Percentiles rank a stretch among this genome's conserved stretches.
Evolutionary conservation across 2,113 vertebrate species (phyloP).

Genomic region (Guaruba guarouba): DNA sequence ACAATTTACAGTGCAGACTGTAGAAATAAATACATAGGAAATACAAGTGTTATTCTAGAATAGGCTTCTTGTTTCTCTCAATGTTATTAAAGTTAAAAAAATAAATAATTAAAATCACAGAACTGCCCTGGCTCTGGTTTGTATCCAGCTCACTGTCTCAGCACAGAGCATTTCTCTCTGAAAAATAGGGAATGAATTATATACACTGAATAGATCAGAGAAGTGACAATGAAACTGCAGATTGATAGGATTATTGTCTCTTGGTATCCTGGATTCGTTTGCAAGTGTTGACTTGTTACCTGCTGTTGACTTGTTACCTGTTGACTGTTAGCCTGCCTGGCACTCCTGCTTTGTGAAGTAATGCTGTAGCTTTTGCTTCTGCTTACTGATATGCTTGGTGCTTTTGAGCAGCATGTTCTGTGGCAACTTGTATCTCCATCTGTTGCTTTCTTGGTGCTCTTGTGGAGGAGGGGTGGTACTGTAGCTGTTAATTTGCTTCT

Average conservation of each 20-base stretch:
- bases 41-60: neutral
- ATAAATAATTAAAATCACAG: neutral
- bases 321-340: neutral
- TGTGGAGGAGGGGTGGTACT: neutral
- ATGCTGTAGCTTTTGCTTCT: neutral
- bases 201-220: neutral
- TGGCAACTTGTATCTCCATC: neutral
- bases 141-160: neutral
- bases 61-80: neutral
- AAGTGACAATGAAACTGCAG: neutral
- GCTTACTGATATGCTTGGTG: neutral
- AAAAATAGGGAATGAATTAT: neutral
- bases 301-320: neutral
- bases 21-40: neutral
- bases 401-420: neutral
- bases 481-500: neutral
- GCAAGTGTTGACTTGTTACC: neutral
- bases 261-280: neutral
- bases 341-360: neutral
- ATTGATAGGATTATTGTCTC: neutral
- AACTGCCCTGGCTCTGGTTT: neutral
- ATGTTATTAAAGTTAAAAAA: neutral
- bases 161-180: neutral
- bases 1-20: neutral
- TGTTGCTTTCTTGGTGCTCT: neutral